Evolutionary conservation across 2,888 invertebrate genomes (phyloP).

Genomic region (Oconnorella tubifera): DNA sequence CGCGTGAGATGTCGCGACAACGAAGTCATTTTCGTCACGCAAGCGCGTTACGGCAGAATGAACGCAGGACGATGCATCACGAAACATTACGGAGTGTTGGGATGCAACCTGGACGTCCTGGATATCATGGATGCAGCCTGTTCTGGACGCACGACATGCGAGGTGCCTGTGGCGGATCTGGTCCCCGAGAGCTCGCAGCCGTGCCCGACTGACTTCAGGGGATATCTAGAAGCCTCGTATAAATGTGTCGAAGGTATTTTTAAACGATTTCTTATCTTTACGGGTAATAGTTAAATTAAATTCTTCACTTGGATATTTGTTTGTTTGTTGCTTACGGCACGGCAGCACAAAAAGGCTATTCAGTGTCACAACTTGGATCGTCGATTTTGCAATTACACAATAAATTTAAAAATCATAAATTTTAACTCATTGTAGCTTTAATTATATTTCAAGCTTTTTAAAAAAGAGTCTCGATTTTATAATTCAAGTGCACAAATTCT

Average conservation of each 20-base stretch:
- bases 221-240: constrained; percentile 25
- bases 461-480: too few species aligned
- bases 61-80: constrained; percentile 21
- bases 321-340: too few species aligned
- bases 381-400: too few species aligned
- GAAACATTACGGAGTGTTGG: not conserved
- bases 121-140: constrained; percentile 20
- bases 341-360: too few species aligned
- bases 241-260: constrained; percentile 24
- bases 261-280: not conserved
- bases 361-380: too few species aligned
- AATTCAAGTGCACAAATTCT: too few species aligned
- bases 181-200: constrained; percentile 20
- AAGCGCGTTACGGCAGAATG: constrained; percentile 23
- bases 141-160: constrained; percentile 23
- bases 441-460: too few species aligned
- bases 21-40: constrained; percentile 19
- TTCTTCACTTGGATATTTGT: too few species aligned
- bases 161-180: constrained; percentile 21
- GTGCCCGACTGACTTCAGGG: constrained; percentile 23
- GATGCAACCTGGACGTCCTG: constrained; percentile 16
- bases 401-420: too few species aligned
- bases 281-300: too few species aligned
- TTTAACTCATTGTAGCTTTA: too few species aligned
- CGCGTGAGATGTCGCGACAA: constrained; percentile 4